Evolutionary conservation across 2,113 vertebrate genomes (phyloP).

Genomic region (Antigone vipio): DNA sequence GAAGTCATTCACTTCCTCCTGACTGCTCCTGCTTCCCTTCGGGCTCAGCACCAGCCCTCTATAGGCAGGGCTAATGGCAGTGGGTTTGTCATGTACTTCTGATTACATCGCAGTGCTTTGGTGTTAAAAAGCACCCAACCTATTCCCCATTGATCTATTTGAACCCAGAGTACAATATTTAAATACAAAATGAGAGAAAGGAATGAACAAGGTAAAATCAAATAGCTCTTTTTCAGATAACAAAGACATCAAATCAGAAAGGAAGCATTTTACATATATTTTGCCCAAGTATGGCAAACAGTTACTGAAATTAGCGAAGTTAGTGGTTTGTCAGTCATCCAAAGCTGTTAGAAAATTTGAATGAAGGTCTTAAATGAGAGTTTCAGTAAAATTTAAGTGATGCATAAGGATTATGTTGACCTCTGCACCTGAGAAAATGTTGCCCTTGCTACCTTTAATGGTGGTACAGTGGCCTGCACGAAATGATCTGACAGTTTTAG

Average conservation of each 20-base stretch:
- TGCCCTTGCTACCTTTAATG: background rate
- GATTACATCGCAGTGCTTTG: background rate
- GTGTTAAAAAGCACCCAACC: background rate
- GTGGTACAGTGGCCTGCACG: background rate
- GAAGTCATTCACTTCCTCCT: conserved; percentile 43
- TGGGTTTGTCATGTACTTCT: background rate
- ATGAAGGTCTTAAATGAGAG: background rate
- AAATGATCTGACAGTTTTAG: background rate
- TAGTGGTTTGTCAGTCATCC: background rate
- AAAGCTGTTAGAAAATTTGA: background rate
- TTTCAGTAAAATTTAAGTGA: background rate
- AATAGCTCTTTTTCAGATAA: background rate
- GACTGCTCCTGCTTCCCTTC: background rate
- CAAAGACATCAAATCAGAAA: background rate
- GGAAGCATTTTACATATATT: background rate
- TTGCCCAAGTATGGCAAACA: background rate
- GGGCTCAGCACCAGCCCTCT: background rate
- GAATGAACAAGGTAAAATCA: background rate
- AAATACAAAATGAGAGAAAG: background rate
- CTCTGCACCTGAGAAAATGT: background rate
- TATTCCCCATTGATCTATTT: background rate
- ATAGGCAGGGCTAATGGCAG: background rate
- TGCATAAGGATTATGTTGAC: background rate
- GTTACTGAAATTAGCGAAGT: background rate
- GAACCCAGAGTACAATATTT: background rate